Base-by-base conservation (phyloP, 2,113 vertebrate species). In the Manacus vitellinus region DNA sequence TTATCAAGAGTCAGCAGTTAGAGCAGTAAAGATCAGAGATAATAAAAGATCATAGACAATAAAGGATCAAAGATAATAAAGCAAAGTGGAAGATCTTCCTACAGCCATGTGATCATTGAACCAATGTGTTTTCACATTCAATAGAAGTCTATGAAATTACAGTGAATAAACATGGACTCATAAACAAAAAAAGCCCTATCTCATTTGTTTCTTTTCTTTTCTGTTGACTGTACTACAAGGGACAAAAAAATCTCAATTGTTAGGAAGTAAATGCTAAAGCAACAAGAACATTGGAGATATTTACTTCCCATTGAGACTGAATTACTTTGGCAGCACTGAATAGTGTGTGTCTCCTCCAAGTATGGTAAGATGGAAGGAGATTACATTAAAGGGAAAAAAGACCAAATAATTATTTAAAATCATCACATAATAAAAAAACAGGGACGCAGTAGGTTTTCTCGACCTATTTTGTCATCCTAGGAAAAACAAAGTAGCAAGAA, bases 401-500 rank as follows among this genome's bases (percentile, higher is more conserved):
- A 7, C 20, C 9, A 56, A 55, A 9, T 12, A 39, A 55, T 70
- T 62, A 71, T 74, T 77, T 61, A 8, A 41, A 37, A 41, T 15
- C 70, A 23, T 35, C 22, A 35, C 6, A 70, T 19, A 68, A 68
- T 23, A 62, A 28, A 92, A 92, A 66, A 37, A 0, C 11, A 35
- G 88, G 2, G 31, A 66, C 15, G 4, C 2, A 11, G 5, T 24
- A 70, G 2, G 3, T 55, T 82, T 89, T 67, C 12, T 70, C 12
- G 73, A 62, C 11, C 1, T 70, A 23, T 12, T 90, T 84, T 76
- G 11, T 55, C 6, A 22, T 8, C 7, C 8, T 35, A 23, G 3
- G 4, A 5, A 6, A 8, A 4, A n/a, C n/a, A 22, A 44, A 8
- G 10, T 4, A 11, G 5, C 1, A 0, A 12, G 5, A 9, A 43